Percentiles rank a stretch among this genome's conserved stretches.
Conservation (phyloP, 2,797 vertebrate species). For the Pantherophis alleghaniensis region DNA sequence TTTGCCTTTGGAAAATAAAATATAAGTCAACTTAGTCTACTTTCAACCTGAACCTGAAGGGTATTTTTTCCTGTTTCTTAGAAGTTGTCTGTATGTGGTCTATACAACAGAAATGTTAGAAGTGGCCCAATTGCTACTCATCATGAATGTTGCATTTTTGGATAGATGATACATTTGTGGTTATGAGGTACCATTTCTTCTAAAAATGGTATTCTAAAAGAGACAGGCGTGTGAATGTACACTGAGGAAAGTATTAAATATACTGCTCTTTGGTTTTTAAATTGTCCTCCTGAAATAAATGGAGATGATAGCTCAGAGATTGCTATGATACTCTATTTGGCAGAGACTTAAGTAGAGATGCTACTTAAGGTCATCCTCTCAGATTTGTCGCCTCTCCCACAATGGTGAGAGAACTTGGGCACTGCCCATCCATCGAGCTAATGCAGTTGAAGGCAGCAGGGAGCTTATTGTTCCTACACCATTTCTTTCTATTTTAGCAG, state of each 20-base stretch:
- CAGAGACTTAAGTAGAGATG: neutral
- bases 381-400: neutral
- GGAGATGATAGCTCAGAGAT: neutral
- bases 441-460: neutral
- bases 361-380: neutral
- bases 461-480: neutral
- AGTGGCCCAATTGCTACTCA: neutral
- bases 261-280: neutral
- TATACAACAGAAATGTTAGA: neutral
- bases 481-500: neutral
- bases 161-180: neutral
- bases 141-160: slow-evolving; percentile 1
- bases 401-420: neutral
- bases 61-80: slow-evolving; percentile 5
- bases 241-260: neutral
- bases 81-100: neutral
- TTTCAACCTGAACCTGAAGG: neutral
- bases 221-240: neutral
- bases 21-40: neutral
- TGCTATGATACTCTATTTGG: neutral
- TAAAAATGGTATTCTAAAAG: neutral
- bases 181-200: neutral
- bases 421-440: neutral
- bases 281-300: neutral
- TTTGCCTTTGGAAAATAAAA: neutral